phyloP scores from a whole-genome alignment of 2,888 invertebrate species.

The Coleophora deauratella region DNA sequence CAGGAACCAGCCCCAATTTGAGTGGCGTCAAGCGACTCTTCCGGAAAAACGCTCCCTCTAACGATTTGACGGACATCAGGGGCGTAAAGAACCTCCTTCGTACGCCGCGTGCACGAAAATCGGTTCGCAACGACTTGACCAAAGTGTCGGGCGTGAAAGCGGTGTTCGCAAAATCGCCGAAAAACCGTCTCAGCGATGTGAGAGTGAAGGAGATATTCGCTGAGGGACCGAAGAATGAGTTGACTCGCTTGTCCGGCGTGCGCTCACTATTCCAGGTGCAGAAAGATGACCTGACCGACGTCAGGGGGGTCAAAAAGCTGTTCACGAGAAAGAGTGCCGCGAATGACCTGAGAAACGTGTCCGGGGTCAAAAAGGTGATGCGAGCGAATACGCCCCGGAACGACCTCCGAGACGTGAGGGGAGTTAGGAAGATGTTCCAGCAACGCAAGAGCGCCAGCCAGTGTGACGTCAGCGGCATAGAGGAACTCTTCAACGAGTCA shows the following conservation, averaged over 20 bases:
- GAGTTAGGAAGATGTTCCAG: slow-evolving; percentile 36
- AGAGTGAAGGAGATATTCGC: slow-evolving; percentile 48
- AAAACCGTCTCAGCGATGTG: slow-evolving; percentile 42
- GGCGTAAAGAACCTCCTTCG: slow-evolving; percentile 34
- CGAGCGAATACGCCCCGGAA: slow-evolving; percentile 35
- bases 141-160: slow-evolving; percentile 51
- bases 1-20: slow-evolving; percentile 33
- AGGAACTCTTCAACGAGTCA: slow-evolving; percentile 41
- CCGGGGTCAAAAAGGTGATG: slow-evolving; percentile 41
- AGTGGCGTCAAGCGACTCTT: slow-evolving; percentile 40
- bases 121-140: slow-evolving; percentile 48
- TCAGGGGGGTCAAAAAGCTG: slow-evolving; percentile 46
- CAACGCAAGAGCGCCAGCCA: slow-evolving; percentile 12
- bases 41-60: slow-evolving; percentile 31
- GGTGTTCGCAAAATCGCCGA: slow-evolving; percentile 42
- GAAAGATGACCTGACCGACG: slow-evolving; percentile 44
- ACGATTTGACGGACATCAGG: slow-evolving; percentile 36
- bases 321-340: slow-evolving; percentile 34
- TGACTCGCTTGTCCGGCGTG: slow-evolving; percentile 32
- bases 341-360: slow-evolving; percentile 47
- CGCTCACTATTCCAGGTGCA: slow-evolving; percentile 25
- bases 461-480: slow-evolving; percentile 50
- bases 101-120: slow-evolving; percentile 36
- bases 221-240: slow-evolving; percentile 36
- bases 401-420: slow-evolving; percentile 43